A percentile compares a stretch with the other conserved stretches of the same genome.
These are phyloP conservation scores for Lepidurus apus DNA, from an alignment of 1,140 invertebrate species.

Conservation along the genomic window DNA sequence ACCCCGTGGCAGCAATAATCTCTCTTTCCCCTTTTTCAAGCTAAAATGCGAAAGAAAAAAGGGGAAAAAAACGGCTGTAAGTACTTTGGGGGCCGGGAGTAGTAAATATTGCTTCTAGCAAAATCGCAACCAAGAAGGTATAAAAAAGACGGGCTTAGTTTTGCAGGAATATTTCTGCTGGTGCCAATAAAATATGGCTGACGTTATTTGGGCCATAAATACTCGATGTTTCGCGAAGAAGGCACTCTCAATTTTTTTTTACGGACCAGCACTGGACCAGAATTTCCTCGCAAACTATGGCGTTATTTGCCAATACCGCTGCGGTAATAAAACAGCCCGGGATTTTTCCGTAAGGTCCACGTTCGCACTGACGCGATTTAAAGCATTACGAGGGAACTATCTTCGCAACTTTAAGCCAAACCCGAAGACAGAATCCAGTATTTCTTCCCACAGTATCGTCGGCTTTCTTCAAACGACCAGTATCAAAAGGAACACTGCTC, in stretches of 20 bases:
- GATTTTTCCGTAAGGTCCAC: no score
- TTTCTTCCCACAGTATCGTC: no score
- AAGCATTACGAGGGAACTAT: no score
- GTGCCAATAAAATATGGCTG: background rate
- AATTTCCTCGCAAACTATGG: background rate
- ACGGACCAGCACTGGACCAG: background rate
- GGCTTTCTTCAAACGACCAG: no score
- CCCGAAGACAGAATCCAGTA: no score
- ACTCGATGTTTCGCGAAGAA: background rate
- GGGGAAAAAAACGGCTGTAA: background rate
- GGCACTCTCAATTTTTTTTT: background rate
- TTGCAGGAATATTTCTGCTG: background rate
- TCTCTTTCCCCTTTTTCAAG: background rate
- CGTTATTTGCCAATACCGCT: background rate
- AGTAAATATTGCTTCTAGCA: background rate
- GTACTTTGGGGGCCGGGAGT: background rate
- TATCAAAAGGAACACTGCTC: no score
- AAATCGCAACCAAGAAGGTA: background rate
- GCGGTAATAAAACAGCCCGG: background rate
- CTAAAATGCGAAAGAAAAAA: no score
- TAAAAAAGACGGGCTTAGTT: background rate
- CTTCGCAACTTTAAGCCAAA: no score
- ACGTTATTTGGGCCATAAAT: slow-evolving; percentile 10
- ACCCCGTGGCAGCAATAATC: slow-evolving; percentile 10
- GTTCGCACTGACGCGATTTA: no score